A percentile compares a stretch with the other conserved stretches of the same genome.
Conservation (phyloP, 2,888 invertebrate genomes). For the Sialis lutaria region DNA sequence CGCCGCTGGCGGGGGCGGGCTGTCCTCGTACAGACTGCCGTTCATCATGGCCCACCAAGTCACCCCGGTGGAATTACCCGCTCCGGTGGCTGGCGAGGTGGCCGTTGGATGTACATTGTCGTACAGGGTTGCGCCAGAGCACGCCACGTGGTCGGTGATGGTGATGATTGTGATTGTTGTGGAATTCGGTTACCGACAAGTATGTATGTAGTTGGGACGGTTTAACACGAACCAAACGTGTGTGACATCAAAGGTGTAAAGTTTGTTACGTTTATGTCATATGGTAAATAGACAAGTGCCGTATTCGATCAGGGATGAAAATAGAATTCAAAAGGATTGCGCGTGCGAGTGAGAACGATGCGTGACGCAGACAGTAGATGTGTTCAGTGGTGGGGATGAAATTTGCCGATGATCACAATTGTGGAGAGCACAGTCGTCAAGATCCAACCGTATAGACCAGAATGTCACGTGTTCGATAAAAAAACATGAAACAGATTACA, state of each 20-base stretch:
- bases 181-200: conserved; percentile 13
- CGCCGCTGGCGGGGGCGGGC: conserved; percentile 29
- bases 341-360: conserved; percentile 22
- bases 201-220: background rate
- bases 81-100: conserved; percentile 62
- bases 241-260: conserved; percentile 13
- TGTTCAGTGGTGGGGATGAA: conserved; percentile 26
- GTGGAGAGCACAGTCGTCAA: too few relatives aligned
- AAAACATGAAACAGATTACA: too few relatives aligned
- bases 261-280: conserved; percentile 1
- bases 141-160: conserved; percentile 59
- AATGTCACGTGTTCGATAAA: too few relatives aligned
- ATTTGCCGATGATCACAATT: conserved; percentile 12
- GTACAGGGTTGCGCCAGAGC: conserved; percentile 67
- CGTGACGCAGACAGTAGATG: conserved; percentile 14
- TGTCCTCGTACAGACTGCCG: conserved; percentile 63
- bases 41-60: conserved; percentile 77
- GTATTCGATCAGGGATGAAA: background rate
- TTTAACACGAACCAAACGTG: conserved; percentile 16
- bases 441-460: too few relatives aligned
- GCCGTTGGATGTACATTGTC: conserved; percentile 59
- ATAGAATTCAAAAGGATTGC: conserved; percentile 7
- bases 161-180: conserved; percentile 38
- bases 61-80: conserved; percentile 70
- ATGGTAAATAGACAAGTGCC: background rate